Evolutionary conservation across 1,140 invertebrate species (phyloP).

Genomic region (Amphibalanus amphitrite): DNA sequence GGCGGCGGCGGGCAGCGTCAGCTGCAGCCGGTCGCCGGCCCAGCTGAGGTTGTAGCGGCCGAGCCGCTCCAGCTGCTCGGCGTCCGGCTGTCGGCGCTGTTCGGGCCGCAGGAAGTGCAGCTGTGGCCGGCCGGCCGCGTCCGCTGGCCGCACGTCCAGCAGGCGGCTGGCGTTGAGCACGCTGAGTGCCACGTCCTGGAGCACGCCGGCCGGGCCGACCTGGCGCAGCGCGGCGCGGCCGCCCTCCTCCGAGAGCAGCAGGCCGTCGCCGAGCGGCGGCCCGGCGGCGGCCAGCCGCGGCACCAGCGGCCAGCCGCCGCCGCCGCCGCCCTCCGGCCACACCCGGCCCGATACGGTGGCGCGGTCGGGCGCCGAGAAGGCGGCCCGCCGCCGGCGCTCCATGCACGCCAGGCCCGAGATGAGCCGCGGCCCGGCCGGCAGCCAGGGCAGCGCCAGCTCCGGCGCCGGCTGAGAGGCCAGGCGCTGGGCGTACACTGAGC

Average conservation of each 20-base stretch:
- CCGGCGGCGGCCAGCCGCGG: constrained; percentile 53
- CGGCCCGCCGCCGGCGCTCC: constrained; percentile 14
- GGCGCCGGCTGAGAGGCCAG: constrained; percentile 16
- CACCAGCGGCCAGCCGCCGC: constrained; percentile 42
- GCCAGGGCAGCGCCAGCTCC: constrained; percentile 35
- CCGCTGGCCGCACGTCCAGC: constrained; percentile 77
- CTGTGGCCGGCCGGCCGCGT: constrained; percentile 53
- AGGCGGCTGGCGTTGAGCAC: constrained; percentile 86
- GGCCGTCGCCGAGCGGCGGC: constrained; percentile 73
- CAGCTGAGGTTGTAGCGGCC: constrained; percentile 80
- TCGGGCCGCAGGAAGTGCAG: constrained; percentile 27
- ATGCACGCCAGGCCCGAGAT: constrained; percentile 75
- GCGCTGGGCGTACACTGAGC: constrained; percentile 45
- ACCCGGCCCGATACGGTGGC: constrained; percentile 9
- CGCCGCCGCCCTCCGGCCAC: constrained; percentile 38
- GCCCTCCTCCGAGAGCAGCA: constrained; percentile 62
- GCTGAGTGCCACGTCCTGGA: constrained; percentile 78
- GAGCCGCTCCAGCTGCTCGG: constrained; percentile 56
- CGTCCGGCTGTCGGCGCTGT: background rate
- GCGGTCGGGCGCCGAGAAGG: constrained; percentile 16
- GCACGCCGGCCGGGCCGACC: constrained; percentile 58
- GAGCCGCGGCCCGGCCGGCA: constrained; percentile 57
- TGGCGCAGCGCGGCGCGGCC: constrained; percentile 43
- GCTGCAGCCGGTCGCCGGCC: constrained; percentile 49
- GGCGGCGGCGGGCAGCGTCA: constrained; percentile 70